Evolutionary conservation across 2,888 invertebrate genomes (phyloP).

Genomic region (Chrysomela aeneicollis): DNA sequence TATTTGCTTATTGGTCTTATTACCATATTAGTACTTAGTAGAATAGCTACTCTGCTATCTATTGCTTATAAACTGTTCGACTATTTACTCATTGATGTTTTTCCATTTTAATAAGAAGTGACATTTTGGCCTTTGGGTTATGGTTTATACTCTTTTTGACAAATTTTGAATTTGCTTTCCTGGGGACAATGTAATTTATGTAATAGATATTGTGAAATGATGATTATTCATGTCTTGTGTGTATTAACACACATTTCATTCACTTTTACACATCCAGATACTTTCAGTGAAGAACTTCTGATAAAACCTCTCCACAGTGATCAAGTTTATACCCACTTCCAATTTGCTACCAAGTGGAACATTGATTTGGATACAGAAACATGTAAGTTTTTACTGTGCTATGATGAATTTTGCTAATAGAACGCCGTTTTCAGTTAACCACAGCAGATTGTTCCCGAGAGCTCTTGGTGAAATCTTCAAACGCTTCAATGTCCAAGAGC

Average conservation of each 20-base stretch:
- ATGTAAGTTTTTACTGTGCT: slow-evolving; percentile 65
- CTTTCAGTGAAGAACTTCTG: slow-evolving; percentile 87
- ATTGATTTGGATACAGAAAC: slow-evolving; percentile 64
- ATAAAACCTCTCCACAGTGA: slow-evolving; percentile 85
- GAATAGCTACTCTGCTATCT: no score
- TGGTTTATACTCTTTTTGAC: no score
- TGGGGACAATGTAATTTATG: neutral
- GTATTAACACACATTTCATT: slow-evolving; percentile 7
- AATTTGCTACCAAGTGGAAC: slow-evolving; percentile 86
- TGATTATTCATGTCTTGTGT: neutral
- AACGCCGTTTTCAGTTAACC: slow-evolving; percentile 69
- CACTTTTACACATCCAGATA: slow-evolving; percentile 63
- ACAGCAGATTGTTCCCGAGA: slow-evolving; percentile 88
- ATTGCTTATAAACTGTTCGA: no score
- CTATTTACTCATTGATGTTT: no score
- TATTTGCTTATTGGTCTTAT: no score
- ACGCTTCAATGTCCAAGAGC: slow-evolving; percentile 84
- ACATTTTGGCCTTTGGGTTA: no score
- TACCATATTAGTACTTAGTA: no score
- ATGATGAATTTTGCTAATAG: neutral
- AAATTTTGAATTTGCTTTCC: neutral
- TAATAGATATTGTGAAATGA: slow-evolving; percentile 1
- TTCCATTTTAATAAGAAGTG: no score
- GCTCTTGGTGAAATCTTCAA: slow-evolving; percentile 88
- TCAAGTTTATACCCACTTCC: slow-evolving; percentile 89